These are phyloP conservation scores for Aleiodes testaceus DNA, from an alignment of 2,888 invertebrate species.

Conservation along the genomic window DNA sequence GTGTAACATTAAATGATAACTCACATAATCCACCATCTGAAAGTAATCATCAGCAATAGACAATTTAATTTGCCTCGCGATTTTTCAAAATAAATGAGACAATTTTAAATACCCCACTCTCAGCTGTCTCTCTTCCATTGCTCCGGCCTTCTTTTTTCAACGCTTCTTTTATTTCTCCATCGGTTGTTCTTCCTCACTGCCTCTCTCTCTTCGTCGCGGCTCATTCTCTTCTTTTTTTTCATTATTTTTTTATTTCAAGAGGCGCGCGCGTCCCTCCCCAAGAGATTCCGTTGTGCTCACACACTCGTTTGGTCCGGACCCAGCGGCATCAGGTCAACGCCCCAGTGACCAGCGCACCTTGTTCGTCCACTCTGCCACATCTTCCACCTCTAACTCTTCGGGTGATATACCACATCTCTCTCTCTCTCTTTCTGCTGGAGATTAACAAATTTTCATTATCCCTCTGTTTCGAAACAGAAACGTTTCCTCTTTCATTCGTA, in stretches of 20 bases:
- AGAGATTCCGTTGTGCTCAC: slow-evolving; percentile 58
- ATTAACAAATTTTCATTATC: background rate
- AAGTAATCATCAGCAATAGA: no score
- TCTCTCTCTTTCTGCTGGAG: background rate
- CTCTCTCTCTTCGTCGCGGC: slow-evolving; percentile 31
- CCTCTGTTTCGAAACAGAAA: no score
- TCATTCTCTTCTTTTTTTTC: slow-evolving; percentile 18
- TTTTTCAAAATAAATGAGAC: no score
- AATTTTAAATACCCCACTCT: slow-evolving; percentile 19
- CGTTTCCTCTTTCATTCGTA: background rate
- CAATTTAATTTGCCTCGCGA: no score
- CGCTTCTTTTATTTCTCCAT: slow-evolving; percentile 35
- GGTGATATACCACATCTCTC: slow-evolving; percentile 13
- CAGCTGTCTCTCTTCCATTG: slow-evolving; percentile 8
- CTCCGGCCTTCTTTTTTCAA: slow-evolving; percentile 17
- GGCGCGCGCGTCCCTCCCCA: slow-evolving; percentile 44
- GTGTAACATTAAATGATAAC: background rate
- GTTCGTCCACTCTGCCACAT: slow-evolving; percentile 53
- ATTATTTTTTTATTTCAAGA: slow-evolving; percentile 21
- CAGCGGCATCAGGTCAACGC: slow-evolving; percentile 69
- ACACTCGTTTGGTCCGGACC: slow-evolving; percentile 66
- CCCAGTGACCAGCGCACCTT: slow-evolving; percentile 71
- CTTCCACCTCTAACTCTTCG: background rate
- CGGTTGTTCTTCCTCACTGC: slow-evolving; percentile 38
- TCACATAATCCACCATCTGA: no score